These are phyloP conservation scores for Patella depressa DNA, from an alignment of 2,888 invertebrate species.

Conservation along the genomic window DNA sequence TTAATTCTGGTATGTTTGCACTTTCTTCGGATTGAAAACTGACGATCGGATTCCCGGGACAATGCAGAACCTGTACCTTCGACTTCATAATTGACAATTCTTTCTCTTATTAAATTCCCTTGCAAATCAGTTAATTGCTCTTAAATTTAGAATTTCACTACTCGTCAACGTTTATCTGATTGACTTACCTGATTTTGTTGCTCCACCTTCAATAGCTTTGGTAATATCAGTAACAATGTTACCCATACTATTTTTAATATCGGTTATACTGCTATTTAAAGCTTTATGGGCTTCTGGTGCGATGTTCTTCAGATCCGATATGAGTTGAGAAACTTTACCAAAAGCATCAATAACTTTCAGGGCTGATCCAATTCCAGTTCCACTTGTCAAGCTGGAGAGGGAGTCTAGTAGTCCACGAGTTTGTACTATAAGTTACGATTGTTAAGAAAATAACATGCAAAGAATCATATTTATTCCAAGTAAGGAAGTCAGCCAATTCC, in stretches of 20 bases:
- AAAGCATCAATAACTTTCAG: constrained; percentile 4
- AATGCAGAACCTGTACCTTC: too few species aligned
- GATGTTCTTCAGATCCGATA: not conserved
- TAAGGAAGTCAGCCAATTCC: not conserved
- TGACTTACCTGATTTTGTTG: not conserved
- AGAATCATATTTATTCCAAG: too few species aligned
- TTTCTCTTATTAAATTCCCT: too few species aligned
- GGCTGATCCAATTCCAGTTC: not conserved
- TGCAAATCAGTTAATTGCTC: too few species aligned
- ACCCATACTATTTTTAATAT: constrained; percentile 6
- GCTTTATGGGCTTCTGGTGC: constrained; percentile 2
- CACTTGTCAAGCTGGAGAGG: not conserved
- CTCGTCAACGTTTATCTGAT: too few species aligned
- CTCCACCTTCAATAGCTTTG: not conserved
- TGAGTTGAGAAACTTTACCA: not conserved
- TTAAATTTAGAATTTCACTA: too few species aligned
- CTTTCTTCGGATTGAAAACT: too few species aligned
- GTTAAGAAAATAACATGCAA: too few species aligned
- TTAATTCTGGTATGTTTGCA: too few species aligned
- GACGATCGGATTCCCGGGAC: too few species aligned
- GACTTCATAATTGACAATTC: too few species aligned
- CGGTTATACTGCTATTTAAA: not conserved
- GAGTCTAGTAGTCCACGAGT: not conserved
- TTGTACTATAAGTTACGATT: not conserved
- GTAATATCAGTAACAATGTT: not conserved